Conservation (phyloP, 1,140 invertebrate species). For the Pseudachorutes palmiensis region DNA sequence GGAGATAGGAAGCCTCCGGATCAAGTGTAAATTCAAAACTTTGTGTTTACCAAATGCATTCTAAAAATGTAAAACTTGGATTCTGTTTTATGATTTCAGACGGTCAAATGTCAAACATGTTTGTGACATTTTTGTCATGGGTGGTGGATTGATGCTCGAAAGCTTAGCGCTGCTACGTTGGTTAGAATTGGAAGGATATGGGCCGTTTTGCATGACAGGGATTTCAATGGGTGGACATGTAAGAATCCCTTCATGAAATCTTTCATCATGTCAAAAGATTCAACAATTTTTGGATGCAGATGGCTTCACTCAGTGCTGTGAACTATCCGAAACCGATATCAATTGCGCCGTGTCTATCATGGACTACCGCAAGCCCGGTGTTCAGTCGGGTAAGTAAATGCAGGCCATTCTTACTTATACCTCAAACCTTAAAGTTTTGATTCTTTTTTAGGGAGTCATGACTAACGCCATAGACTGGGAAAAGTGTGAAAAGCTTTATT, state of each 20-base stretch:
- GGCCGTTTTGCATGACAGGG: slow-evolving; percentile 87
- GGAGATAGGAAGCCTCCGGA: slow-evolving; percentile 82
- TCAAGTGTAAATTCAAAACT: slow-evolving; percentile 60
- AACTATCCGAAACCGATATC: slow-evolving; percentile 89
- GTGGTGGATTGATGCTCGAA: slow-evolving; percentile 90
- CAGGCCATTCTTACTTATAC: slow-evolving; percentile 23
- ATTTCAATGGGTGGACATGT: slow-evolving; percentile 96
- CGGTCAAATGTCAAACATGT: slow-evolving; percentile 90
- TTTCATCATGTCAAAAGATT: background rate
- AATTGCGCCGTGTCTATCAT: slow-evolving; percentile 89
- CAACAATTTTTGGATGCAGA: slow-evolving; percentile 51
- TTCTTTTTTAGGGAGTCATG: slow-evolving; percentile 74
- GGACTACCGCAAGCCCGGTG: slow-evolving; percentile 91
- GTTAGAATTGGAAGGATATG: slow-evolving; percentile 78
- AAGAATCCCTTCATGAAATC: background rate
- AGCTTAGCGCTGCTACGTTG: slow-evolving; percentile 84
- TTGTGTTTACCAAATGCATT: slow-evolving; percentile 31
- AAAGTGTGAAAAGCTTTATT: slow-evolving; percentile 78
- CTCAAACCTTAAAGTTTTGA: too few relatives aligned
- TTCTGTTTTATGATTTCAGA: slow-evolving; percentile 49
- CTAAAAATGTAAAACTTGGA: slow-evolving; percentile 17
- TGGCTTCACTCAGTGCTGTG: slow-evolving; percentile 91
- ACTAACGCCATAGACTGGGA: slow-evolving; percentile 89
- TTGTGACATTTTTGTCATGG: slow-evolving; percentile 98
- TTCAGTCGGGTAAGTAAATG: slow-evolving; percentile 70